phyloP scores from a whole-genome alignment of 2,797 vertebrate genomes.

The Saguinus oedipus region DNA sequence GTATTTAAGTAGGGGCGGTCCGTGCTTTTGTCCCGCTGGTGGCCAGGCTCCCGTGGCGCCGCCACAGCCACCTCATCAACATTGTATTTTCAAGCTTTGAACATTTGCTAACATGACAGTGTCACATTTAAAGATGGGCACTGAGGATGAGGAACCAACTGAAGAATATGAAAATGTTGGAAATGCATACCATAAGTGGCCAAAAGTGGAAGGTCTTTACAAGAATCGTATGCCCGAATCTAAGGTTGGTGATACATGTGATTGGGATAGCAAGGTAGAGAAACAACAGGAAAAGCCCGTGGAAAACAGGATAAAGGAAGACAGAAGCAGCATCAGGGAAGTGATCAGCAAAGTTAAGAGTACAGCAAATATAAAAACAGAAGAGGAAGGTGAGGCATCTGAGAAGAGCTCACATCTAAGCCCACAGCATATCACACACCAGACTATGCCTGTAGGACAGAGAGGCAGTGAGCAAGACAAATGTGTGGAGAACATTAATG shows the following conservation, averaged over 20 bases:
- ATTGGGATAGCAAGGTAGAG: conserved; percentile 59
- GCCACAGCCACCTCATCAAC: too few species aligned
- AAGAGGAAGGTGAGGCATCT: conserved; percentile 59
- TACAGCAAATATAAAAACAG: conserved; percentile 60
- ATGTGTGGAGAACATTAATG: conserved; percentile 65
- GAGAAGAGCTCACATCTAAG: conserved; percentile 58
- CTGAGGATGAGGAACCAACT: conserved; percentile 68
- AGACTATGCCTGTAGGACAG: conserved; percentile 42
- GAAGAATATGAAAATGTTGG: conserved; percentile 50
- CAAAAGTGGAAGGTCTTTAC: conserved; percentile 55
- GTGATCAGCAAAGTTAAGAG: conserved; percentile 58
- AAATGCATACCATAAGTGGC: conserved; percentile 60
- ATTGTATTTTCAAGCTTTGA: too few species aligned
- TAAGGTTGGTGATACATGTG: conserved; percentile 49
- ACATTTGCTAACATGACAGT: conserved; percentile 19
- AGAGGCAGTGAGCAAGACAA: conserved; percentile 52
- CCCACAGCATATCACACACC: conserved; percentile 23
- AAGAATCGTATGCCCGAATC: conserved; percentile 50
- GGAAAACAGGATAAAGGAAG: conserved; percentile 68
- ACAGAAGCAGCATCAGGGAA: conserved; percentile 50
- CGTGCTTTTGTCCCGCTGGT: too few species aligned
- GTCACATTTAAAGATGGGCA: conserved; percentile 74
- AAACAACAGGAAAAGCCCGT: conserved; percentile 52
- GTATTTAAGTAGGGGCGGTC: too few species aligned
- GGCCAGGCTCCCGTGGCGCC: too few species aligned